phyloP scores from a whole-genome alignment of 1,140 invertebrate species.

The Potamilus streckersoni region DNA sequence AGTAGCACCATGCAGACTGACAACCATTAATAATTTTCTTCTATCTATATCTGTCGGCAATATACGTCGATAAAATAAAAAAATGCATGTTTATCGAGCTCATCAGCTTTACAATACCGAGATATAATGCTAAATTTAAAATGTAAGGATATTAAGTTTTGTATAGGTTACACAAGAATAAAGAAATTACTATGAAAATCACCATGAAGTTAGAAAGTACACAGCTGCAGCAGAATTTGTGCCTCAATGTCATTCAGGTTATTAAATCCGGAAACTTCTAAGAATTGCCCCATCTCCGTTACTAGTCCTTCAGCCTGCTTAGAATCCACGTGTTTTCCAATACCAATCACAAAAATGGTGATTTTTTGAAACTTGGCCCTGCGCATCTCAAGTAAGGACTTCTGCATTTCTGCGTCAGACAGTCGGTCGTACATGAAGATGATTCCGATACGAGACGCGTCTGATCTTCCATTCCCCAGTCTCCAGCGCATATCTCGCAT shows the following conservation, averaged over 20 bases:
- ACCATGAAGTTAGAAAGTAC: neutral
- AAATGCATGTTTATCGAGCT: too few species aligned
- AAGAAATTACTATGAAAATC: too few species aligned
- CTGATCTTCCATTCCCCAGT: constrained; percentile 6
- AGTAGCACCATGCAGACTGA: too few species aligned
- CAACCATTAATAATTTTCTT: too few species aligned
- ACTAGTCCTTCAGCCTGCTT: neutral
- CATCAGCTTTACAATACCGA: too few species aligned
- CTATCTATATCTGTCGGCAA: too few species aligned
- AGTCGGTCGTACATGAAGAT: constrained; percentile 9
- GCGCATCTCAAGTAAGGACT: constrained; percentile 1
- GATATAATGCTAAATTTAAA: too few species aligned
- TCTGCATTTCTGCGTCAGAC: neutral
- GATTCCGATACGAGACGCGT: constrained; percentile 17
- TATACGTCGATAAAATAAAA: too few species aligned
- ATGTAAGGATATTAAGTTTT: too few species aligned
- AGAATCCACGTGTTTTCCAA: constrained; percentile 7
- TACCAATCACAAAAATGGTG: constrained; percentile 12
- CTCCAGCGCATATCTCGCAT: constrained; percentile 20
- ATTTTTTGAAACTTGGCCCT: constrained; percentile 10
- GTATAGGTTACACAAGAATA: too few species aligned
- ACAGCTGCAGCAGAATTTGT: constrained; percentile 5
- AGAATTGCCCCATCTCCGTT: constrained; percentile 4
- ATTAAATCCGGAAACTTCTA: constrained; percentile 4
- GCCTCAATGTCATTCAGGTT: neutral